A percentile compares a stretch with the other conserved stretches of the same genome.
Evolutionary conservation across 2,113 vertebrate genomes (phyloP).

Genomic region (Hypomesus transpacificus): DNA sequence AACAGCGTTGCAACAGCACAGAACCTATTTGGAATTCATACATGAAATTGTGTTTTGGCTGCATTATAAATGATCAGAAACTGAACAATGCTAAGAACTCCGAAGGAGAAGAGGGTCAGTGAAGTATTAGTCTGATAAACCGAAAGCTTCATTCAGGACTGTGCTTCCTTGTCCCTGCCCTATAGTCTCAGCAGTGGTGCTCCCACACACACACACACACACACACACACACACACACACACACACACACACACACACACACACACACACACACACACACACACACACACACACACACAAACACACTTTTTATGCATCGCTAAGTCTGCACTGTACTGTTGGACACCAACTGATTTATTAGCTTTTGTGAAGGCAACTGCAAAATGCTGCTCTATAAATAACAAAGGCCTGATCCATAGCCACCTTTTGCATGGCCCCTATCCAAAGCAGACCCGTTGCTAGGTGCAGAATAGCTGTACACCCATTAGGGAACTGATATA

Average conservation of each 20-base stretch:
- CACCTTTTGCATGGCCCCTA: constrained; percentile 76
- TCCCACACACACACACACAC: not conserved
- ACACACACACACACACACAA: not conserved
- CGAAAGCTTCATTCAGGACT: no score
- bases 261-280: not conserved
- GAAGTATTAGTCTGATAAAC: no score
- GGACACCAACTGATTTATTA: constrained; percentile 78
- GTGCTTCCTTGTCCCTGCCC: no score
- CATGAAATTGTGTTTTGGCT: no score
- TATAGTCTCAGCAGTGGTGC: not conserved
- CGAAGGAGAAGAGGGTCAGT: not conserved
- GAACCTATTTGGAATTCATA: no score
- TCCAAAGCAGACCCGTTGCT: constrained; percentile 79
- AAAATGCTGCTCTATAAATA: constrained; percentile 80
- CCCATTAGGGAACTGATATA: constrained; percentile 83
- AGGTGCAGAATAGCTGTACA: constrained; percentile 82
- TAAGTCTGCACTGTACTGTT: constrained; percentile 59
- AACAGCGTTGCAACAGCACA: no score
- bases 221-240: not conserved
- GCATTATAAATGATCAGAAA: no score
- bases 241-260: not conserved
- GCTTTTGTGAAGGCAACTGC: constrained; percentile 75
- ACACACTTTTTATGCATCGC: constrained; percentile 54
- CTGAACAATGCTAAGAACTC: not conserved
- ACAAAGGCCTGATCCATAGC: constrained; percentile 82